These are phyloP conservation scores for Scaptomyza pallida DNA, from an alignment of 1,140 invertebrate genomes.

Conservation along the genomic window DNA sequence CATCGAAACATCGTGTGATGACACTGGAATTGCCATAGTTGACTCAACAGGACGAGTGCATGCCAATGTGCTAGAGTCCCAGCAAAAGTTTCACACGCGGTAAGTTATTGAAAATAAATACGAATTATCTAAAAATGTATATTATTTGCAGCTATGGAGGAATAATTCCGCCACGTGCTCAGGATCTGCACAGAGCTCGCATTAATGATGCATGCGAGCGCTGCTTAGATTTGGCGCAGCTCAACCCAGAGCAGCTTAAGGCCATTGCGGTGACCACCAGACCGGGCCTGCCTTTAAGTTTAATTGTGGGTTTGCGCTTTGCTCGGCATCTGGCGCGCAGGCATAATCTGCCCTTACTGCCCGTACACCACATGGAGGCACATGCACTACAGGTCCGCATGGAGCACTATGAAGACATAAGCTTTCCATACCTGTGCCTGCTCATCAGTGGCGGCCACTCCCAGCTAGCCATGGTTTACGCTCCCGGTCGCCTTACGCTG, in stretches of 20 bases:
- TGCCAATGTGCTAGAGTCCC: slow-evolving; percentile 91
- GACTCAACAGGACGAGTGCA: slow-evolving; percentile 88
- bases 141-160: slow-evolving; percentile 91
- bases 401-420: slow-evolving; percentile 85
- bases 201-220: slow-evolving; percentile 90
- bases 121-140: neutral
- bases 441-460: slow-evolving; percentile 97
- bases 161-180: slow-evolving; percentile 94
- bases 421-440: slow-evolving; percentile 95
- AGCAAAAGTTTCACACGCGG: slow-evolving; percentile 90
- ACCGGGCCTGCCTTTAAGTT: slow-evolving; percentile 92
- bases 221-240: slow-evolving; percentile 87
- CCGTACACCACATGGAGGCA: slow-evolving; percentile 99
- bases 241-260: slow-evolving; percentile 91
- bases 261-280: slow-evolving; percentile 96
- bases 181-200: slow-evolving; percentile 91
- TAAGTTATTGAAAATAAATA: slow-evolving; percentile 73
- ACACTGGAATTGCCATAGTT: slow-evolving; percentile 96
- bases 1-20: slow-evolving; percentile 99
- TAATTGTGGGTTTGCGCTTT: slow-evolving; percentile 93
- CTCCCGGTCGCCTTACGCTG: slow-evolving; percentile 90
- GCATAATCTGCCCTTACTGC: slow-evolving; percentile 93
- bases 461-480: slow-evolving; percentile 91
- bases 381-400: slow-evolving; percentile 96
- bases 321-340: slow-evolving; percentile 90